A percentile compares a stretch with the other conserved stretches of the same genome.
phyloP scores from a whole-genome alignment of 1,140 invertebrate species.

The Antheraea mylitta region DNA sequence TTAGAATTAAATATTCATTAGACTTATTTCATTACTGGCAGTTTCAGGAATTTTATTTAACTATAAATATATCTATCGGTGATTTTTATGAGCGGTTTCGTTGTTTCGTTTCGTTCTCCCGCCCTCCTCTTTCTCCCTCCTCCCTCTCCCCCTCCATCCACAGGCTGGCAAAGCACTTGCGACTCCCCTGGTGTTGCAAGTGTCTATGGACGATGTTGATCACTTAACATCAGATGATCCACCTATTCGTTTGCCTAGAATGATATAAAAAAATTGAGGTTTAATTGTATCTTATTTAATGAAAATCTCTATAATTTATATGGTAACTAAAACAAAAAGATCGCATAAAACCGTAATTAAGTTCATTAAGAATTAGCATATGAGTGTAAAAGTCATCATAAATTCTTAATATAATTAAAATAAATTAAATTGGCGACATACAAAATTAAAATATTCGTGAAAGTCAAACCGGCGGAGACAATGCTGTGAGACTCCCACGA shows the following conservation, averaged over 20 bases:
- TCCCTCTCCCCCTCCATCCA: too few species aligned
- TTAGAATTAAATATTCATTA: not conserved
- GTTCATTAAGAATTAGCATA: not conserved
- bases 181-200: too few species aligned
- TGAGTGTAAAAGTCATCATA: not conserved
- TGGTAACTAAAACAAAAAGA: not conserved
- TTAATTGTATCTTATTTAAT: not conserved
- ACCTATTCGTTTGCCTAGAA: too few species aligned
- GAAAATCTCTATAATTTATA: not conserved
- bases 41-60: not conserved
- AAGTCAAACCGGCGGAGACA: slow-evolving; percentile 36
- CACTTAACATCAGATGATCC: too few species aligned
- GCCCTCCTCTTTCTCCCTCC: too few species aligned
- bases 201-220: too few species aligned
- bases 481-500: slow-evolving; percentile 51
- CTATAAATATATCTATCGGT: not conserved
- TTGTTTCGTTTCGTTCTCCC: too few species aligned
- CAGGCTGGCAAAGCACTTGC: too few species aligned
- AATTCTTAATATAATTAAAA: slow-evolving; percentile 11
- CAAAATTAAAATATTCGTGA: slow-evolving; percentile 60
- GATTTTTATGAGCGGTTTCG: not conserved
- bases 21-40: not conserved
- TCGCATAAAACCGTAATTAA: slow-evolving; percentile 3
- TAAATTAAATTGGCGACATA: slow-evolving; percentile 57
- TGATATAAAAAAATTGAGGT: too few species aligned